Conservation (phyloP, 2,888 invertebrate genomes). For the Seladonia tumulorum region DNA sequence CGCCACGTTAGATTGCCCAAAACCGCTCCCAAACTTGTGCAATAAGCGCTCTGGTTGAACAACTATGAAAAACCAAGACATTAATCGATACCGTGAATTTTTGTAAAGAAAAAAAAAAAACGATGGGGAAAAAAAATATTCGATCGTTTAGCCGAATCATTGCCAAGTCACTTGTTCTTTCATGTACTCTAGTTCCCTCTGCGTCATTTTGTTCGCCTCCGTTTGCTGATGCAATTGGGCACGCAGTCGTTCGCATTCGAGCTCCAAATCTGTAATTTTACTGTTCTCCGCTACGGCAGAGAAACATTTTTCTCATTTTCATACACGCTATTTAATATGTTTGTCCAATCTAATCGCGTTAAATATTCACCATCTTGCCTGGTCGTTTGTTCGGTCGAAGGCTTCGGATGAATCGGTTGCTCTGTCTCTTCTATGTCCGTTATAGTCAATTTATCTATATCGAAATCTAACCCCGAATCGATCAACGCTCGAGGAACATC, state of each 20-base stretch:
- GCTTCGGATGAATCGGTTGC: constrained; percentile 17
- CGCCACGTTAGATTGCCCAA: constrained; percentile 83
- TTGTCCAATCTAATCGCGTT: neutral
- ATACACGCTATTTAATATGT: no score
- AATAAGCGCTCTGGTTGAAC: constrained; percentile 80
- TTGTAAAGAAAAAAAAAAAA: neutral
- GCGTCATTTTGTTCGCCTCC: constrained; percentile 56
- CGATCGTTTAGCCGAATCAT: neutral
- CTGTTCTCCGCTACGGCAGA: constrained; percentile 35
- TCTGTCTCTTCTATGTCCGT: constrained; percentile 29
- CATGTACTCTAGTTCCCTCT: constrained; percentile 71
- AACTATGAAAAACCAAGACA: constrained; percentile 43
- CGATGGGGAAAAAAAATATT: neutral
- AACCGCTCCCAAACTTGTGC: constrained; percentile 82
- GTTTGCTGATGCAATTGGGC: constrained; percentile 63
- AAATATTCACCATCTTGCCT: constrained; percentile 29
- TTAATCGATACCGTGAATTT: neutral
- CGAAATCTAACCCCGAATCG: constrained; percentile 50
- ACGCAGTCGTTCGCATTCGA: constrained; percentile 65
- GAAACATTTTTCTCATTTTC: neutral
- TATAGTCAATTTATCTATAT: constrained; percentile 41
- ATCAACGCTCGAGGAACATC: constrained; percentile 43
- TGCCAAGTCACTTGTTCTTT: constrained; percentile 71
- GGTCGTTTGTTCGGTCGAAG: constrained; percentile 12
- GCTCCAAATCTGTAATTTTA: constrained; percentile 59